phyloP scores from a whole-genome alignment of 2,113 vertebrate species.

The Sula dactylatra region DNA sequence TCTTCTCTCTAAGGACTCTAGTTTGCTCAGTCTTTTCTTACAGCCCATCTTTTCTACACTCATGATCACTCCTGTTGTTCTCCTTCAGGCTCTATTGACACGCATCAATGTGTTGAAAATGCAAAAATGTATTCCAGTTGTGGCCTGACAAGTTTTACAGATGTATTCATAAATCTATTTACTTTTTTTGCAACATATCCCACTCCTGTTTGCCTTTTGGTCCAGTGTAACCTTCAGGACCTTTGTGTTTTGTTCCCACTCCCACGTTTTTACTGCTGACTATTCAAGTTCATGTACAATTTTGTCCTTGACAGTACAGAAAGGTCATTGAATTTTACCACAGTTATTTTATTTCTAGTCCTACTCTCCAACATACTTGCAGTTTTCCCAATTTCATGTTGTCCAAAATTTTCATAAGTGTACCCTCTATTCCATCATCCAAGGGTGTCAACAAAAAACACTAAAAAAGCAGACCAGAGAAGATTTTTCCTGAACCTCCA shows the following conservation, averaged over 20 bases:
- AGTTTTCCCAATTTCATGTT: neutral
- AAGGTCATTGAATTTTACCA: neutral
- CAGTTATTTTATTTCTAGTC: neutral
- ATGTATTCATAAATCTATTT: neutral
- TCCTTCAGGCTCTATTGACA: neutral
- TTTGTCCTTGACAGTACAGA: neutral
- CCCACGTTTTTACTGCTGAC: neutral
- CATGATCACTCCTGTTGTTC: neutral
- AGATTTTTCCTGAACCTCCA: neutral
- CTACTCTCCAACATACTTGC: neutral
- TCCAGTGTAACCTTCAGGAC: neutral
- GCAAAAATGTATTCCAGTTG: neutral
- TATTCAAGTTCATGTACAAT: neutral
- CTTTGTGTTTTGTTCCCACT: neutral
- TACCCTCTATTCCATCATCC: neutral
- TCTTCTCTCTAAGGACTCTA: neutral
- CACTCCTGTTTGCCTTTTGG: neutral
- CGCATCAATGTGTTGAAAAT: neutral
- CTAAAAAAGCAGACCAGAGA: neutral
- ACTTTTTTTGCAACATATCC: neutral
- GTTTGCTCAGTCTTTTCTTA: neutral
- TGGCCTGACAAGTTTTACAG: neutral
- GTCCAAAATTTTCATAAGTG: neutral
- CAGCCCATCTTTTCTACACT: neutral
- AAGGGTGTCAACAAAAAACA: neutral